Evolutionary conservation across 2,797 vertebrate genomes (phyloP).

Genomic region (Cottoperca gobio): DNA sequence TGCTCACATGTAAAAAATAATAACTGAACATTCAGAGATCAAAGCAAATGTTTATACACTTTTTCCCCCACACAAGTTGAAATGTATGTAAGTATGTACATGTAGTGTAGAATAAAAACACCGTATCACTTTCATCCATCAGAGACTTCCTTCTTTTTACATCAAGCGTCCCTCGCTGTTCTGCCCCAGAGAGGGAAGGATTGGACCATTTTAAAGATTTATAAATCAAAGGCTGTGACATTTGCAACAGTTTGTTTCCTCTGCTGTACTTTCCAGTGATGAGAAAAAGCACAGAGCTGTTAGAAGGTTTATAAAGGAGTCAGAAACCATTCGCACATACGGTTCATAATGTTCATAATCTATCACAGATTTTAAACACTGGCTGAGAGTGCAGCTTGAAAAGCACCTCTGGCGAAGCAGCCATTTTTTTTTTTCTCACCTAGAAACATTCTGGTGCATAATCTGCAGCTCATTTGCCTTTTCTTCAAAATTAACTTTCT

Average conservation of each 20-base stretch:
- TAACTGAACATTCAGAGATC: slow-evolving; percentile 56
- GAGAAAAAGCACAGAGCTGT: slow-evolving; percentile 15
- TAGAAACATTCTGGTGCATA: slow-evolving; percentile 19
- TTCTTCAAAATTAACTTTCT: background rate
- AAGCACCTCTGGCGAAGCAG: background rate
- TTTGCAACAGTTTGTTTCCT: slow-evolving; percentile 35
- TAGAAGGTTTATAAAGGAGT: background rate
- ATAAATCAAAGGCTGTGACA: slow-evolving; percentile 18
- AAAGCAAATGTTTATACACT: slow-evolving; percentile 55
- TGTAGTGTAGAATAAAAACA: slow-evolving; percentile 42
- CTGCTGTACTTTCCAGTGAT: slow-evolving; percentile 1
- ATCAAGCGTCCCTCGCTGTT: slow-evolving; percentile 30
- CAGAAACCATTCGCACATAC: background rate
- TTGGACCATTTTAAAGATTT: slow-evolving; percentile 33
- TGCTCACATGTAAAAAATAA: slow-evolving; percentile 30
- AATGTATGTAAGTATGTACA: slow-evolving; percentile 45
- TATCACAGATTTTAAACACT: background rate
- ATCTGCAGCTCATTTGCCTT: slow-evolving; percentile 26
- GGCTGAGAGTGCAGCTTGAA: no score
- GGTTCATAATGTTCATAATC: background rate
- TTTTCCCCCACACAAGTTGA: slow-evolving; percentile 64
- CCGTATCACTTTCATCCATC: slow-evolving; percentile 58
- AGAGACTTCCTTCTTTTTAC: slow-evolving; percentile 35
- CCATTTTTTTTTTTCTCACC: background rate
- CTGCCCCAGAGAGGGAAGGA: slow-evolving; percentile 35